These are phyloP conservation scores for Ariopsis seemanni DNA, from an alignment of 2,113 vertebrate species.

Conservation along the genomic window DNA sequence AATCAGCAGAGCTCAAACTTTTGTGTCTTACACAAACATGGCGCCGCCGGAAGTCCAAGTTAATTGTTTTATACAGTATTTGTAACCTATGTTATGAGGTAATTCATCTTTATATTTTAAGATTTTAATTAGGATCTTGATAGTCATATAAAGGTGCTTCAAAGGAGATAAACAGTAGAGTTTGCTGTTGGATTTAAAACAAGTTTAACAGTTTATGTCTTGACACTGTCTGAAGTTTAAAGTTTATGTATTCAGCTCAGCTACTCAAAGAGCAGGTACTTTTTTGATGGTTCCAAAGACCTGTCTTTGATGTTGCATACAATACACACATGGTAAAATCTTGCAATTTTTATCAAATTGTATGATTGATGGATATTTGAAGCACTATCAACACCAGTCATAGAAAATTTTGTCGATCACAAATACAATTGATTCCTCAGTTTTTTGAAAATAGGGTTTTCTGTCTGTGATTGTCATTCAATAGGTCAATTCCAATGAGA, in stretches of 20 bases:
- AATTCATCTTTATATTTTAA: neutral
- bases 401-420: neutral
- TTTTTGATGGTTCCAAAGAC: neutral
- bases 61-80: constrained; percentile 24
- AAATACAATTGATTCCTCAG: neutral
- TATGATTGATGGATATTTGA: neutral
- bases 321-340: neutral
- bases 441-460: neutral
- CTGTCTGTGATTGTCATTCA: neutral
- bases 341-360: neutral
- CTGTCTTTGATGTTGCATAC: neutral
- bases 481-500: neutral
- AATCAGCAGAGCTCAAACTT: too few relatives aligned
- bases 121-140: neutral
- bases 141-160: neutral
- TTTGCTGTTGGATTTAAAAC: neutral
- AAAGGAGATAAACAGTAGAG: neutral
- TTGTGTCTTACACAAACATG: too few relatives aligned
- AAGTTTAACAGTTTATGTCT: neutral
- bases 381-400: neutral
- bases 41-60: too few relatives aligned
- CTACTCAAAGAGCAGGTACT: too few relatives aligned
- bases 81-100: constrained; percentile 27
- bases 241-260: too few relatives aligned
- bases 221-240: too few relatives aligned